A percentile compares a stretch with the other conserved stretches of the same genome.
phyloP scores from a whole-genome alignment of 1,140 invertebrate species.

The Ostrea edulis region DNA sequence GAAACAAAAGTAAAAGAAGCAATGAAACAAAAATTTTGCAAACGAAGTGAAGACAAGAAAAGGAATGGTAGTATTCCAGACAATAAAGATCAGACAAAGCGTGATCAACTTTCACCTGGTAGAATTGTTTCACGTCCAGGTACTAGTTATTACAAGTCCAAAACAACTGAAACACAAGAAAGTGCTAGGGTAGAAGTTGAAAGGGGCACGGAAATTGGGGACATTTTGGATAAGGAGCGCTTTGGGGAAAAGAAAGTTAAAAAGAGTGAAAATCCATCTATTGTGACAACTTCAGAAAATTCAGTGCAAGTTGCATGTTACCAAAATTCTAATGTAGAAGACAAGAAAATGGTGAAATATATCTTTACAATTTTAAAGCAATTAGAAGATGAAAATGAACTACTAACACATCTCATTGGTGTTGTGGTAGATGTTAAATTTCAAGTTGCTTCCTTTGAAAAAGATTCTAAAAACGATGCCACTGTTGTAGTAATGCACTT shows the following conservation, averaged over 20 bases:
- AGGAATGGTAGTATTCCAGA: too few relatives aligned
- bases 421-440: neutral
- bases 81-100: too few relatives aligned
- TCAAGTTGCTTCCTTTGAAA: neutral
- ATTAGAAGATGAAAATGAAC: neutral
- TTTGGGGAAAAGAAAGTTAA: neutral
- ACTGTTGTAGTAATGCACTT: neutral
- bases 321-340: neutral
- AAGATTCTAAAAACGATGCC: neutral
- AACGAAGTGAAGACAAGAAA: too few relatives aligned
- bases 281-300: neutral
- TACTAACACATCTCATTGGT: neutral
- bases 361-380: neutral
- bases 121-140: too few relatives aligned
- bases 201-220: neutral
- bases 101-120: too few relatives aligned
- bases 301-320: neutral
- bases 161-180: neutral
- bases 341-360: neutral
- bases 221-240: neutral
- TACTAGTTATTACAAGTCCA: neutral
- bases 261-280: neutral
- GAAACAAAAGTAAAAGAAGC: neutral
- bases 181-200: neutral
- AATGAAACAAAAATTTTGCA: too few relatives aligned